phyloP scores from a whole-genome alignment of 1,140 invertebrate genomes.

The Subanguina moxae region DNA sequence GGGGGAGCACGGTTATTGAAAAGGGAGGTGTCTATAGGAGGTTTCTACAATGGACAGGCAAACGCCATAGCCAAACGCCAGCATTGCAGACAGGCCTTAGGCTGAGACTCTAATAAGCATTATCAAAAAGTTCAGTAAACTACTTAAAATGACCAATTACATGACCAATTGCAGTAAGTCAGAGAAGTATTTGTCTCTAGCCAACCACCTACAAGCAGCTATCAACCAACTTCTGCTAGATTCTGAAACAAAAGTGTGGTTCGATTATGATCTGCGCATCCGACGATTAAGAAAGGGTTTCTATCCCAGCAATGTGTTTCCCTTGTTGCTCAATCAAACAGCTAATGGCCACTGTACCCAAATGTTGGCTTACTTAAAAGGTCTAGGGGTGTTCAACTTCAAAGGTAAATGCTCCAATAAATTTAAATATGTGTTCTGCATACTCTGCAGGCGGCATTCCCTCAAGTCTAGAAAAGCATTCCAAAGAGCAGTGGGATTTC shows the following conservation, averaged over 20 bases:
- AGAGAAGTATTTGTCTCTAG: constrained; percentile 62
- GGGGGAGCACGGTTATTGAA: no score
- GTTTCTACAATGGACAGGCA: no score
- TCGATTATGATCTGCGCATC: constrained; percentile 75
- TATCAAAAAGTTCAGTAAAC: not conserved
- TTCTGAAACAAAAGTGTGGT: constrained; percentile 76
- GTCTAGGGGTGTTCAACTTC: constrained; percentile 67
- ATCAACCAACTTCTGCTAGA: constrained; percentile 65
- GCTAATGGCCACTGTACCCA: constrained; percentile 68
- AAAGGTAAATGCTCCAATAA: constrained; percentile 26
- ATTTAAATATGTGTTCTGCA: constrained; percentile 6
- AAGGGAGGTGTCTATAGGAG: no score
- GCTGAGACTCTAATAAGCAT: no score
- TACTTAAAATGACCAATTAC: not conserved
- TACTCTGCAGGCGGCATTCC: constrained; percentile 70
- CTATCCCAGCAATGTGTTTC: constrained; percentile 77
- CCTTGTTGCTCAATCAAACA: constrained; percentile 70
- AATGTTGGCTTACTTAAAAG: constrained; percentile 65
- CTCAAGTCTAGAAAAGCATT: constrained; percentile 70
- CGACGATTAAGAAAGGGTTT: constrained; percentile 63
- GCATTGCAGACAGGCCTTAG: no score
- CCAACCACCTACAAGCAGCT: constrained; percentile 11
- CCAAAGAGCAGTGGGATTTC: constrained; percentile 87
- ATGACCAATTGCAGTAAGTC: constrained; percentile 58
- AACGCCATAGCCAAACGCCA: no score